These are phyloP conservation scores for Sebastes hubbsi DNA, from an alignment of 2,797 vertebrate genomes.

Conservation along the genomic window DNA sequence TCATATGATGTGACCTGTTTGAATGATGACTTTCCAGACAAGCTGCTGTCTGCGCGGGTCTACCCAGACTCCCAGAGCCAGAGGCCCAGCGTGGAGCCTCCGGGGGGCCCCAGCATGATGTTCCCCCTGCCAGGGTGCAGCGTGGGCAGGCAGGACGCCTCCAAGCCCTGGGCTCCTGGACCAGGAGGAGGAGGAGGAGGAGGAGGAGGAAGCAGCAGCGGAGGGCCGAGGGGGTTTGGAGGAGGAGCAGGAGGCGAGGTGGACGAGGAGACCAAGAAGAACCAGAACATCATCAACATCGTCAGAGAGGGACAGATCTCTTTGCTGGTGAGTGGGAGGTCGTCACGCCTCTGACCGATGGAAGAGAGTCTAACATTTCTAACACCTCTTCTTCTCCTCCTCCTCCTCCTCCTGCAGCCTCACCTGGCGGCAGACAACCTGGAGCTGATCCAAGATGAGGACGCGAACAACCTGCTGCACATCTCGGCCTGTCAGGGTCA, in stretches of 20 bases:
- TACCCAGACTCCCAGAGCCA: constrained; percentile 83
- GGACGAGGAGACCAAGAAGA: constrained; percentile 90
- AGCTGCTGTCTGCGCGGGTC: constrained; percentile 85
- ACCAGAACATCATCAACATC: constrained; percentile 95
- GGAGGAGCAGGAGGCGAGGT: constrained; percentile 74
- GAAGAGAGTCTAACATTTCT: neutral
- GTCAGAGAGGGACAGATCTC: constrained; percentile 96
- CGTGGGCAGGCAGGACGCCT: constrained; percentile 77
- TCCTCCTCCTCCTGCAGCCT: constrained; percentile 79
- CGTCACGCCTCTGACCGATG: neutral
- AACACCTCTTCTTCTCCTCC: neutral
- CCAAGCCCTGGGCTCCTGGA: constrained; percentile 76
- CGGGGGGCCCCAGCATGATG: constrained; percentile 80
- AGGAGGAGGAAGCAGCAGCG: constrained; percentile 62
- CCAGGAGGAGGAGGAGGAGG: constrained; percentile 61
- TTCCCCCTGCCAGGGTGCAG: constrained; percentile 79
- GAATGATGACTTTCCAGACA: constrained; percentile 63
- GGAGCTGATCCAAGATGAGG: constrained; percentile 93
- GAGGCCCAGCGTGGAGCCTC: constrained; percentile 75
- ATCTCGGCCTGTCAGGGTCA: constrained; percentile 92
- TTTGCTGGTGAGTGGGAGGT: constrained; percentile 63
- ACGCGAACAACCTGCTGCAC: constrained; percentile 94
- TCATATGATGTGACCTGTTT: neutral
- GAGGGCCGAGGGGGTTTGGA: constrained; percentile 62
- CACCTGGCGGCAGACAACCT: constrained; percentile 96